Evolutionary conservation across 2,113 vertebrate genomes (phyloP).

Genomic region (Clarias macrocephalus): DNA sequence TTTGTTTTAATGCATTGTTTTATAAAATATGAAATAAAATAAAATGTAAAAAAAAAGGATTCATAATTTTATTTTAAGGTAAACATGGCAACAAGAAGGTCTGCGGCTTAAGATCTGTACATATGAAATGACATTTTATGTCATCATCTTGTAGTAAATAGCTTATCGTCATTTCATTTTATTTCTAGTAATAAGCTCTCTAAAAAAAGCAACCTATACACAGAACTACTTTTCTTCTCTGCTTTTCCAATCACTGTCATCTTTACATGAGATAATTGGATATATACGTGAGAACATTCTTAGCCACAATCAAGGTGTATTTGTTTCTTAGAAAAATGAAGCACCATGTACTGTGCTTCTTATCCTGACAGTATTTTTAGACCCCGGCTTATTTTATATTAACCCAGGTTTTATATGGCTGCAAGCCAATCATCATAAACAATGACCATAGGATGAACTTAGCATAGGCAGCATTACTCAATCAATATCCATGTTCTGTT

Average conservation of each 20-base stretch:
- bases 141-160: background rate
- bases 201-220: background rate
- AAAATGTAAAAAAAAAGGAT: background rate
- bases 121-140: background rate
- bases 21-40: too few species aligned
- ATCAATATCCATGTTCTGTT: background rate
- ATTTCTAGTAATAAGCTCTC: slow-evolving; percentile 9
- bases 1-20: too few species aligned
- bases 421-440: too few species aligned
- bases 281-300: slow-evolving; percentile 20
- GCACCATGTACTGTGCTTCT: background rate
- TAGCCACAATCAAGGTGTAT: background rate
- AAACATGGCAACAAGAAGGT: background rate
- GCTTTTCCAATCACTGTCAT: background rate
- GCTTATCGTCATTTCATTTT: slow-evolving; percentile 1
- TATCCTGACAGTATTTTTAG: background rate
- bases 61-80: background rate
- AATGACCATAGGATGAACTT: background rate
- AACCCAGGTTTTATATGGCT: background rate
- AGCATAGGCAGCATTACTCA: background rate
- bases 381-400: background rate
- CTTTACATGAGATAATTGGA: slow-evolving; percentile 7
- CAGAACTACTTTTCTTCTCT: too few species aligned
- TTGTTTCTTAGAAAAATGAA: background rate
- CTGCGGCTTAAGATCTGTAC: background rate